Percentiles rank a stretch among this genome's conserved stretches.
Conservation (phyloP, 2,113 vertebrate species). For the Neoarius graeffei region DNA sequence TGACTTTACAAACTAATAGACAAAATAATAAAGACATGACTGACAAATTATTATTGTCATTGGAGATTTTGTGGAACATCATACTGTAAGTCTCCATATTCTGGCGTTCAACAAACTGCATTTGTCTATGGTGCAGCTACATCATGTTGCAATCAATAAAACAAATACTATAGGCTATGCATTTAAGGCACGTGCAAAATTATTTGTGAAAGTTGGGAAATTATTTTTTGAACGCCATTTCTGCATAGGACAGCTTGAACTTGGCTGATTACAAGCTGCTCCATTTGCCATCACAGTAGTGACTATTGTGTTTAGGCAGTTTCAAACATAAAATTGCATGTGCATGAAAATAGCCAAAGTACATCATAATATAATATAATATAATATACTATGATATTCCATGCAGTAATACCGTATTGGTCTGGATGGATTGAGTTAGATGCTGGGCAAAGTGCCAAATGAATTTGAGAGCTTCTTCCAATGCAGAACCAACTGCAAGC, state of each 20-base stretch:
- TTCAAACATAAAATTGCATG: not conserved
- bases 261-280: not conserved
- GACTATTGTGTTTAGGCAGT: not conserved
- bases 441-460: not conserved
- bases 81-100: not conserved
- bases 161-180: not conserved
- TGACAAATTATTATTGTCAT: not conserved
- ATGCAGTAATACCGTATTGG: not conserved
- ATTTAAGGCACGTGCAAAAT: not conserved
- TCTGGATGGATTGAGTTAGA: not conserved
- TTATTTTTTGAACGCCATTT: not conserved
- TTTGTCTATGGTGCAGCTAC: not conserved
- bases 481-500: not conserved
- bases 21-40: not conserved
- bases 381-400: too few species aligned
- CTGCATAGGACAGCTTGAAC: too few species aligned
- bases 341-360: not conserved
- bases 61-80: not conserved
- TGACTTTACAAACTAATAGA: slow-evolving; percentile 2
- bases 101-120: not conserved
- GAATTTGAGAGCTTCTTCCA: not conserved
- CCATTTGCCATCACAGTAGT: not conserved
- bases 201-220: too few species aligned
- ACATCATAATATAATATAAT: not conserved
- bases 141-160: not conserved